Base-by-base conservation (phyloP, 2,797 vertebrate species). In the Glyptemys insculpta region DNA sequence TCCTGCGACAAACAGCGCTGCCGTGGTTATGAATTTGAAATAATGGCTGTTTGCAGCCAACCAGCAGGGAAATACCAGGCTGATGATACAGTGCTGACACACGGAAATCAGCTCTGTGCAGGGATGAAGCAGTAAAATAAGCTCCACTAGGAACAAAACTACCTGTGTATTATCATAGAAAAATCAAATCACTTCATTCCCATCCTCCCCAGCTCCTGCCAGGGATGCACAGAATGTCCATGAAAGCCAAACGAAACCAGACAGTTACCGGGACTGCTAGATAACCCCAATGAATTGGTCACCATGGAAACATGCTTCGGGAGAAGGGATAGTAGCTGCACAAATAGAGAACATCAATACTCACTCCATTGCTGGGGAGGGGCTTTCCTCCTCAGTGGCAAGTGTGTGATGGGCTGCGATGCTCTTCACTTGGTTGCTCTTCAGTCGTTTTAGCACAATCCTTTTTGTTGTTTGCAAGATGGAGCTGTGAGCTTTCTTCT, bases 271-370 rank as follows among this genome's bases (percentile, higher is more conserved):
- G 27, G 25, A 52, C 50, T 4, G 41, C 72, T 23, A 54, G 54
- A 93, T 81, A 29, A 89, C 44, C 78, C 91, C 80, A 57, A 80
- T 49, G 96, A 81, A 92, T 90, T 1, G 2, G 96, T 97, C 97
- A 83, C 97, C 95, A 97, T 98, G 95, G 97, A 97, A 98, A 98
- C 96, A n/a, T 34, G 82, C 85, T 25, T 54, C 29, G 82, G 37
- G 85, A 91, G 44, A 86, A 79, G 79, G 92, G 14, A 83, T 11
- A 59, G 57, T 57, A 80, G 29, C 41, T 76, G 2, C 0, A 1
- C 15, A 59, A 86, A 79, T 8, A 27, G 76, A 47, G 62, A 59
- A 5, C 90, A 68, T 96, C 78, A 49, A 80, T 96, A 95, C 95
- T 97, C 90, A 97, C 95, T 89, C 25, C 29, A 87, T 92, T 72